Base-by-base conservation (phyloP, 2,888 invertebrate species). In the Rhodophaea formosa region DNA sequence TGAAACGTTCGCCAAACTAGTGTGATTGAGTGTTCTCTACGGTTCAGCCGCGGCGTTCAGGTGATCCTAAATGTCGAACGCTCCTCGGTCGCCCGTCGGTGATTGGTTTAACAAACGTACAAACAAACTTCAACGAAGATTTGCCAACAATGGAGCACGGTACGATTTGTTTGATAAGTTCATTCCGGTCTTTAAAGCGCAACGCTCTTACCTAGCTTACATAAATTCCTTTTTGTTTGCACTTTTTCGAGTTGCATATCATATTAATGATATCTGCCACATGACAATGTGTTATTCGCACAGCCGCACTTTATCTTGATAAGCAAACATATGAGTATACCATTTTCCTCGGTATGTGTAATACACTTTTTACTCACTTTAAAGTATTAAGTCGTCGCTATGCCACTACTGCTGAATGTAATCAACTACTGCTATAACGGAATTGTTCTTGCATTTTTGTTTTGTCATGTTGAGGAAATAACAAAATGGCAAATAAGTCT, bases 91-190 rank as follows among this genome's bases (percentile, higher is more conserved):
- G 68, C 85, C 86, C 56, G 84, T 88, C 63, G 84, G 87, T 64
- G 80, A 79, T 67, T 90, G 90, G 90, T 79, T 89, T 67, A 84
- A 84, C 68, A 88, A 77, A 80, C 84, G 83, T 59, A 81, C 84
- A 60, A 79, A 82, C 71, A 77, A 80, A 74, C 74, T 90, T 58
- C 86, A 88, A 56, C 78, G 77, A 68, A 84, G 81, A 74, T 83
- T 89, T 71, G 77, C 74, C 70, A 74, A 84, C 76, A 86, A 88
- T 88, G 89, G 84, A 75, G 82, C 82, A 80, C 83, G 89, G 90
- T 90, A 90, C 68, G 80, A 69, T 71, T 74, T 71, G 67, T 66
- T 70, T 65, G 69, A 72, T 65, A 64, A 62, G 62, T 65, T 62
- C 60, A 70, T 66, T 69, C 62, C 65, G 66, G 62, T 63, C 66